These are phyloP conservation scores for Carollia perspicillata DNA, from an alignment of 2,113 vertebrate species.

Conservation along the genomic window DNA sequence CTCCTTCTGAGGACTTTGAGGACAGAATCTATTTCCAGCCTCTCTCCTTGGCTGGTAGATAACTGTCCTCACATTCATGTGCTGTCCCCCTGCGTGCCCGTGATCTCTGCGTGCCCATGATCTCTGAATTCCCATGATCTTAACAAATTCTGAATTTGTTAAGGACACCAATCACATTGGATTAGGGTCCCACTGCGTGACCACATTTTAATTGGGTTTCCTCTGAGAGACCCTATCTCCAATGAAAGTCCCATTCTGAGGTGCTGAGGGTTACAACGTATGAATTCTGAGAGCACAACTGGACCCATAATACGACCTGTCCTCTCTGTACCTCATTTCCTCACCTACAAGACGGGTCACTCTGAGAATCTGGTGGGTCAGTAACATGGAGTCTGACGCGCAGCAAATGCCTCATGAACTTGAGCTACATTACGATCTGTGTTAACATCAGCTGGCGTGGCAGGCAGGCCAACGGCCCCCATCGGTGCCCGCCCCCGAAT, in stretches of 20 bases:
- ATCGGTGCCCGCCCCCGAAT: neutral
- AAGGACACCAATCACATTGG: neutral
- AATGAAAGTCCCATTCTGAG: neutral
- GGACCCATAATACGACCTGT: neutral
- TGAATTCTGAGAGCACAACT: neutral
- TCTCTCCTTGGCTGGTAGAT: neutral
- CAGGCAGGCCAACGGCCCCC: neutral
- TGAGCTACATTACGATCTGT: neutral
- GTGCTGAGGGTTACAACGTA: neutral
- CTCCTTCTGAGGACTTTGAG: neutral
- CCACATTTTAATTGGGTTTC: neutral
- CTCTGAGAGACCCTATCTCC: neutral
- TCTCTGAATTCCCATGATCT: neutral
- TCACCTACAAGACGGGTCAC: neutral
- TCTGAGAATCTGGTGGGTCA: neutral
- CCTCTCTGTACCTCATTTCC: neutral
- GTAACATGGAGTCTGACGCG: accelerated
- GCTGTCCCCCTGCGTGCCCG: neutral
- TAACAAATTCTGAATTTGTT: no score
- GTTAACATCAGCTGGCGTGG: no score
- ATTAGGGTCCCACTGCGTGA: neutral
- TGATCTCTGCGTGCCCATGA: no score
- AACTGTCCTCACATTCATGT: accelerated
- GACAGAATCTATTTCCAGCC: neutral
- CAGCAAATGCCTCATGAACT: neutral